Evolutionary conservation across 2,113 vertebrate genomes (phyloP).

Genomic region (Phodopus roborovskii): DNA sequence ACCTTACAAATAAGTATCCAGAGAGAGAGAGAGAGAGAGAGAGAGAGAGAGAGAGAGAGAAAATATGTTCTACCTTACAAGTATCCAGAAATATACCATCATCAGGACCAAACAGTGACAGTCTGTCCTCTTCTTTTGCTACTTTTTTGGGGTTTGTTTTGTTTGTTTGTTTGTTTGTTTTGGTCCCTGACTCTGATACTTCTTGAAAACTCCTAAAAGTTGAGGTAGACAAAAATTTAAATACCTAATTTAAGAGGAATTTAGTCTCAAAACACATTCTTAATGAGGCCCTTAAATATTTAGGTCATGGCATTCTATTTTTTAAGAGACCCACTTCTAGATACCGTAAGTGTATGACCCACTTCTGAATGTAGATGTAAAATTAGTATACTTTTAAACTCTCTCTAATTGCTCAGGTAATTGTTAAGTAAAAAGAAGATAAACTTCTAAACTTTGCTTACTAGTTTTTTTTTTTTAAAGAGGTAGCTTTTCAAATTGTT

Average conservation of each 20-base stretch:
- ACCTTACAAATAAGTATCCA: too few species aligned
- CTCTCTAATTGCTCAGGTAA: conserved; percentile 7
- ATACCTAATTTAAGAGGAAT: conserved; percentile 31
- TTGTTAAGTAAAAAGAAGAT: conserved; percentile 20
- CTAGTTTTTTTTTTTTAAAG: not conserved
- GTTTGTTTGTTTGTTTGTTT: not conserved
- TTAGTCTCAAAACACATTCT: conserved; percentile 8
- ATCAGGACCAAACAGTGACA: not conserved
- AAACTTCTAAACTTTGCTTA: conserved; percentile 33
- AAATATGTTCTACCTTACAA: not conserved
- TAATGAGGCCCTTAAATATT: conserved; percentile 51
- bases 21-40: accelerated
- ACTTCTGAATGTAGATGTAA: conserved; percentile 46
- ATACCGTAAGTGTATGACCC: conserved; percentile 58
- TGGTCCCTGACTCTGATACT: not conserved
- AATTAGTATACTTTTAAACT: conserved; percentile 30
- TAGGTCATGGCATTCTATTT: conserved; percentile 57
- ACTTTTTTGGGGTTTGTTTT: not conserved
- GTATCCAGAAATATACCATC: not conserved
- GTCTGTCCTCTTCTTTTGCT: not conserved
- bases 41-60: not conserved
- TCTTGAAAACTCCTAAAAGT: conserved; percentile 26
- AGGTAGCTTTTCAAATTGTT: conserved; percentile 11
- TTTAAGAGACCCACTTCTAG: conserved; percentile 68
- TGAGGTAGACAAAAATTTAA: conserved; percentile 22